Conservation (phyloP, 2,113 vertebrate species). For the Nannobrachium achirus region DNA sequence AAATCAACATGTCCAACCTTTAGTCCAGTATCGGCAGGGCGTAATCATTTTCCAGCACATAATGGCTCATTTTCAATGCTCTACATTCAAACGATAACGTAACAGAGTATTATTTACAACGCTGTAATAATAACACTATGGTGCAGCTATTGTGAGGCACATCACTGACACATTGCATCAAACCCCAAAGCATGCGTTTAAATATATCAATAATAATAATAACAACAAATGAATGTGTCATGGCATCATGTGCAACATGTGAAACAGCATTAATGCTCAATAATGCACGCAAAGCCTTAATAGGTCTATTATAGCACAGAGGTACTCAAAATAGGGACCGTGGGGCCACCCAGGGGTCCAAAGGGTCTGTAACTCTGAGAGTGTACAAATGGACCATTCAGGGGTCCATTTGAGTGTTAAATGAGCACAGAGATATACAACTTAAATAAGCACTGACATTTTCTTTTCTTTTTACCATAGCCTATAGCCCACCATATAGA, state of each 20-base stretch:
- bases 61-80: conserved; percentile 4
- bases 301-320: too few species aligned
- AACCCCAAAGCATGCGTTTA: background rate
- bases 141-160: conserved; percentile 9
- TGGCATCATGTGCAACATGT: conserved; percentile 61
- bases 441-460: too few species aligned
- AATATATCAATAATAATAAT: background rate
- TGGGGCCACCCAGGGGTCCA: background rate
- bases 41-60: background rate
- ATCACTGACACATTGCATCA: conserved; percentile 44
- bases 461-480: too few species aligned
- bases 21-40: conserved; percentile 21
- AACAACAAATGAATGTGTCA: too few species aligned
- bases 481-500: conserved; percentile 42
- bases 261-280: conserved; percentile 35
- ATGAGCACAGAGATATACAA: too few species aligned
- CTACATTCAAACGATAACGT: too few species aligned
- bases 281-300: conserved; percentile 11
- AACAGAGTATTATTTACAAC: too few species aligned
- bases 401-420: too few species aligned
- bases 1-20: conserved; percentile 56
- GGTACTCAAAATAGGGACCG: too few species aligned
- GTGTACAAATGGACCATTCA: background rate
- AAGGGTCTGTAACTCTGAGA: background rate
- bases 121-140: background rate